Evolutionary conservation across 2,888 invertebrate species (phyloP).

Genomic region (Coleophora deauratella): DNA sequence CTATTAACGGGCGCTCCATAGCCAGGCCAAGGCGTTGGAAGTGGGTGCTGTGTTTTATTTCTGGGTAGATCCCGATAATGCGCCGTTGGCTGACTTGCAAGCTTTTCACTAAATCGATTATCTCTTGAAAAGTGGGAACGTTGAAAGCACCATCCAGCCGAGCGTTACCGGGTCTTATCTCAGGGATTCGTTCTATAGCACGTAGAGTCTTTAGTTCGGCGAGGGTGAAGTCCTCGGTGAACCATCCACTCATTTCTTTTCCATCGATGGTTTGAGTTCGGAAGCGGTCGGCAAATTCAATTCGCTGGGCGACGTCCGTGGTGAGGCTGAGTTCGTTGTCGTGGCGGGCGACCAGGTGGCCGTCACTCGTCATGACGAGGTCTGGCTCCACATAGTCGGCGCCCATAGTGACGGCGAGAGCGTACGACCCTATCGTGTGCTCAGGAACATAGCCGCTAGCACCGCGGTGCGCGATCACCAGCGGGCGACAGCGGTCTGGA

Average conservation of each 20-base stretch:
- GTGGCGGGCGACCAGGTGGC: constrained; percentile 53
- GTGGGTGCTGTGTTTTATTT: constrained; percentile 57
- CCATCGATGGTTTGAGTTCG: constrained; percentile 50
- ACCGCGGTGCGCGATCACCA: constrained; percentile 57
- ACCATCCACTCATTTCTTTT: constrained; percentile 44
- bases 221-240: constrained; percentile 61
- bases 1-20: constrained; percentile 50
- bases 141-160: constrained; percentile 46
- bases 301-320: constrained; percentile 44
- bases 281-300: constrained; percentile 48
- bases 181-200: constrained; percentile 53
- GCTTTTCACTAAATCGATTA: constrained; percentile 53
- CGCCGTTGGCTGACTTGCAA: constrained; percentile 43
- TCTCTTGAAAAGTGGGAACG: constrained; percentile 57
- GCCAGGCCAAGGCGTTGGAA: constrained; percentile 46
- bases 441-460: constrained; percentile 63
- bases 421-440: constrained; percentile 59
- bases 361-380: constrained; percentile 57
- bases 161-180: constrained; percentile 49
- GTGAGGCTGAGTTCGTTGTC: constrained; percentile 55
- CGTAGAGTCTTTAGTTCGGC: constrained; percentile 54
- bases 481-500: constrained; percentile 42
- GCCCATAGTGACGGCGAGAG: constrained; percentile 58
- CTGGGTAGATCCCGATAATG: constrained; percentile 54
- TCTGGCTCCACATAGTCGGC: constrained; percentile 63